Evolutionary conservation across 2,797 vertebrate species (phyloP), one percentile per base, ranked within the genome.

Genomic region (Silurus lanzhouensis): DNA sequence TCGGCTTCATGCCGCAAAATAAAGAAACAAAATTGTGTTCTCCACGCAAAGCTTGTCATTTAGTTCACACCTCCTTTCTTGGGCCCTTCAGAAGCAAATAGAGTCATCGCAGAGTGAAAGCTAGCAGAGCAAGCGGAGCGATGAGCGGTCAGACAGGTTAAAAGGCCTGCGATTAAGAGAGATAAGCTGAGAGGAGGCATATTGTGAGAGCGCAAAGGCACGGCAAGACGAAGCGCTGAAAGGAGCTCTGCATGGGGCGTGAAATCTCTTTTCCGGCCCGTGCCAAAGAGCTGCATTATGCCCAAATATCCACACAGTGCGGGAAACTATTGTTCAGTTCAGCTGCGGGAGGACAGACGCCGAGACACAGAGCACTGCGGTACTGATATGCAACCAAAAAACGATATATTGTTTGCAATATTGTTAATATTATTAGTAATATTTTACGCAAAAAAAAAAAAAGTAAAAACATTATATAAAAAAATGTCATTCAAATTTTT

Each of bases 171-270:
- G 89, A 88, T 85, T 89, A 89, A 77, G 79, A 64, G 88, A 87
- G 87, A 85, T 89, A 84, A 87, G 87, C 88, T 87, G 86, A 82
- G 88, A 83, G 90, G 88, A 89, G 91, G 90, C 87, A 74, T 90
- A 91, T 93, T 92, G 93, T 92, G 91, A 92, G 90, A 92, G 92
- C 93, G 94, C 92, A 94, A 93, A 92, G 90, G 91, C 86, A 88
- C 91, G 91, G 92, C 90, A 85, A 80, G 87, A 91, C 93, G 92
- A 92, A 92, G 91, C 90, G 90, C 92, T 93, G 92, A 94, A 95
- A 94, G 91, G 89, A 93, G 91, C 92, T 90, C 92, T 91, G 92
- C 91, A 91, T 92, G 92, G 90, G 92, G 91, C 90, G 91, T 91
- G 88, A 92, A 92, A 92, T 90, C 92, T 89, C 89, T 84, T 85